A percentile compares a stretch with the other conserved stretches of the same genome.
These are phyloP conservation scores for Formica exsecta DNA, from an alignment of 1,140 invertebrate species.

Conservation along the genomic window DNA sequence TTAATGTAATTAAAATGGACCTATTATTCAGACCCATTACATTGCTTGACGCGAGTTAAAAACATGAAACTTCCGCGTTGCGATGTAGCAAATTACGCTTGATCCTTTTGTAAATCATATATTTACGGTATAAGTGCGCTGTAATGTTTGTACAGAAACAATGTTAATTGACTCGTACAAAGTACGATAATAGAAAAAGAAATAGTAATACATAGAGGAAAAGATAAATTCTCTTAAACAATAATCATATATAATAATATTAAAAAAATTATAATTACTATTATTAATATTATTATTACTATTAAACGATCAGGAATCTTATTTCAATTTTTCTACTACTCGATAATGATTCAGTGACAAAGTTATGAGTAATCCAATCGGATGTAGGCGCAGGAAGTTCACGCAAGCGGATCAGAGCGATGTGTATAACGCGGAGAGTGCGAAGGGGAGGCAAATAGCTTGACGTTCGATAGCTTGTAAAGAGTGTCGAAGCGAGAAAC, in stretches of 20 bases:
- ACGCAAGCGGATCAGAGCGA: slow-evolving; percentile 51
- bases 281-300: not conserved
- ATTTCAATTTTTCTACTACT: slow-evolving; percentile 50
- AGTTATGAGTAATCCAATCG: slow-evolving; percentile 40
- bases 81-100: slow-evolving; percentile 19
- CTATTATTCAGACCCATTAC: slow-evolving; percentile 30
- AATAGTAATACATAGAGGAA: not conserved
- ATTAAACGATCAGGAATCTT: not conserved
- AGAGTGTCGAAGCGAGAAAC: slow-evolving; percentile 83
- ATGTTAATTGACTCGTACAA: slow-evolving; percentile 3
- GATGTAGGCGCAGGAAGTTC: slow-evolving; percentile 26
- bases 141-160: slow-evolving; percentile 5
- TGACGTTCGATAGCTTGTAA: slow-evolving; percentile 83
- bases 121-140: slow-evolving; percentile 1
- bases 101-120: slow-evolving; percentile 30
- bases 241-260: slow-evolving; percentile 2
- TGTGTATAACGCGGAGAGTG: slow-evolving; percentile 52
- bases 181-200: not conserved
- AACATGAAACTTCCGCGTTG: slow-evolving; percentile 27
- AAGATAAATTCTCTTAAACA: not conserved
- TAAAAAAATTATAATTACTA: not conserved
- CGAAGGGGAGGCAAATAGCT: slow-evolving; percentile 65
- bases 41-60: slow-evolving; percentile 33
- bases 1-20: slow-evolving; percentile 48
- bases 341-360: slow-evolving; percentile 63